phyloP scores from a whole-genome alignment of 2,113 vertebrate species.

The Neogobius melanostomus region DNA sequence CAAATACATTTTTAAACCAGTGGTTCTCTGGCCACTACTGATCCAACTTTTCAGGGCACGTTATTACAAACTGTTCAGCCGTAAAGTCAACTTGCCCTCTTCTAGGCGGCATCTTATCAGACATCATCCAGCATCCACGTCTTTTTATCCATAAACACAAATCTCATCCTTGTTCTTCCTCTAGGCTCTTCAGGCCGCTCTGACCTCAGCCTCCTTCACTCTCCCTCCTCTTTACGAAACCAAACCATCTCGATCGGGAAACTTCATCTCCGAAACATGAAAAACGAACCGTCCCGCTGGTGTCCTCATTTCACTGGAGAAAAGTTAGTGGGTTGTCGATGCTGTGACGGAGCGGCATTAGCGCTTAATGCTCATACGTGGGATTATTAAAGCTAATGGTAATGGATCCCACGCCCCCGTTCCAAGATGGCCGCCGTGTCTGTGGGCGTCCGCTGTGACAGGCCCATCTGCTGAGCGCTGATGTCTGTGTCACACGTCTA shows the following conservation, averaged over 20 bases:
- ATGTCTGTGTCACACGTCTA: slow-evolving; percentile 19
- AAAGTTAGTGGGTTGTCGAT: slow-evolving; percentile 40
- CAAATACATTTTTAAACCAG: too few relatives aligned
- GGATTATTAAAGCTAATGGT: slow-evolving; percentile 47
- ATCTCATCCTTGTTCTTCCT: too few relatives aligned
- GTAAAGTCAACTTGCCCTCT: too few relatives aligned
- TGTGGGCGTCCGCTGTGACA: slow-evolving; percentile 19
- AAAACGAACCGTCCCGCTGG: too few relatives aligned
- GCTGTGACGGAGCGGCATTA: slow-evolving; percentile 46
- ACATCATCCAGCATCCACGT: too few relatives aligned
- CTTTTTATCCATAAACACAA: too few relatives aligned
- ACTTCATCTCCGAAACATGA: background rate
- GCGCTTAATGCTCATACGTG: slow-evolving; percentile 45
- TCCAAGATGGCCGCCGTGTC: slow-evolving; percentile 37
- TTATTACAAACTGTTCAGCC: too few relatives aligned
- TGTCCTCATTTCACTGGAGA: background rate
- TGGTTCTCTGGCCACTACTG: too few relatives aligned
- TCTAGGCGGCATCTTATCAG: too few relatives aligned
- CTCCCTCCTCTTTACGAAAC: background rate
- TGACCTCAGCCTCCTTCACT: background rate
- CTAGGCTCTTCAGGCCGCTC: too few relatives aligned
- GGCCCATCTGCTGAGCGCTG: slow-evolving; percentile 1
- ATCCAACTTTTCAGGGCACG: too few relatives aligned
- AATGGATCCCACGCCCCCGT: slow-evolving; percentile 30
- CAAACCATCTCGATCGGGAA: background rate